These are phyloP conservation scores for Zootoca vivipara DNA, from an alignment of 2,113 vertebrate species.

Conservation along the genomic window DNA sequence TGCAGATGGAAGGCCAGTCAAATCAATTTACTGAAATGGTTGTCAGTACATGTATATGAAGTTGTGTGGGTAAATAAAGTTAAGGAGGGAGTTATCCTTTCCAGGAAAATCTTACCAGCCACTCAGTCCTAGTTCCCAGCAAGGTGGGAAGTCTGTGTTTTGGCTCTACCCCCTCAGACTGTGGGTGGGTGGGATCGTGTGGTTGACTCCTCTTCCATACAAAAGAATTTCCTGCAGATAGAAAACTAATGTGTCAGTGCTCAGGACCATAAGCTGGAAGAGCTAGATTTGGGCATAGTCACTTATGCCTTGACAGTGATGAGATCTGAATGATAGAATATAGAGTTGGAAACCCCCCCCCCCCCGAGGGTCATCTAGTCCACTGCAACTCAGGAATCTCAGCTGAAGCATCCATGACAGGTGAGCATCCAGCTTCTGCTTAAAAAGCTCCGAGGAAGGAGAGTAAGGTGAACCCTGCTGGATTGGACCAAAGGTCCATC, in stretches of 20 bases:
- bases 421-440: no score
- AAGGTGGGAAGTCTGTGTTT: background rate
- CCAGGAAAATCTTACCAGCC: background rate
- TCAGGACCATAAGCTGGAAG: background rate
- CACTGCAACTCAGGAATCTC: no score
- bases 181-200: background rate
- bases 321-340: background rate
- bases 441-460: background rate
- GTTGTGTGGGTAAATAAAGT: background rate
- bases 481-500: background rate
- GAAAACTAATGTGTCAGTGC: background rate
- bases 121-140: background rate
- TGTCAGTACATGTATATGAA: background rate
- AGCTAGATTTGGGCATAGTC: background rate
- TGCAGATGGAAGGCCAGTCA: constrained; percentile 13
- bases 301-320: background rate
- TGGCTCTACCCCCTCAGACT: background rate
- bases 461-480: background rate
- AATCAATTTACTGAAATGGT: background rate
- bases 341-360: no score
- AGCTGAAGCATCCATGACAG: no score
- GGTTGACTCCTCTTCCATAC: background rate
- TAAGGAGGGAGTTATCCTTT: no score
- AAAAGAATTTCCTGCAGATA: background rate
- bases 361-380: no score